These are phyloP conservation scores for Nephila pilipes DNA, from an alignment of 1,140 invertebrate genomes.

Conservation along the genomic window DNA sequence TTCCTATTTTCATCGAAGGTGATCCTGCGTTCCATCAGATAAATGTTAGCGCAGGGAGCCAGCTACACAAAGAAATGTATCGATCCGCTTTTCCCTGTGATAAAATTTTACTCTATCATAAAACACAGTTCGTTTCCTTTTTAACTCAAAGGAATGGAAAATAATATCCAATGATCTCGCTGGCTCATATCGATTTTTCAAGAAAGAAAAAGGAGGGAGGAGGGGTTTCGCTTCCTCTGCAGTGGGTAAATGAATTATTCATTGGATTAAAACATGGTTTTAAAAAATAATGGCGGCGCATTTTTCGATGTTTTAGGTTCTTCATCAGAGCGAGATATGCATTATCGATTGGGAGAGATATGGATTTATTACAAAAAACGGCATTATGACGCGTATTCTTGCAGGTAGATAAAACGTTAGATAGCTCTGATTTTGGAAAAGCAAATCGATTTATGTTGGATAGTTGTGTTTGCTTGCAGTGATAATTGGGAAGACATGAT, in stretches of 20 bases:
- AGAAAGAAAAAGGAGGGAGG: neutral
- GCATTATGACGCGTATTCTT: neutral
- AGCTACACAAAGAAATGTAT: neutral
- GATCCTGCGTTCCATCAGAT: neutral
- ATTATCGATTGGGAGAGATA: neutral
- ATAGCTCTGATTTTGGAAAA: neutral
- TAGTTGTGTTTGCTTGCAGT: too few species aligned
- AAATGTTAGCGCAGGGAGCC: constrained; percentile 8
- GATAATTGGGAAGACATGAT: too few species aligned
- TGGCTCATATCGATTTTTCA: constrained; percentile 39
- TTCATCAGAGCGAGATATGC: neutral
- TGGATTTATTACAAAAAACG: neutral
- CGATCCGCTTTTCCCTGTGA: constrained; percentile 22
- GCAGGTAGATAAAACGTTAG: neutral
- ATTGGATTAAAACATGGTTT: neutral
- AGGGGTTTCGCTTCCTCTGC: neutral
- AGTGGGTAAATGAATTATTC: constrained; percentile 17
- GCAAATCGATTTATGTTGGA: neutral
- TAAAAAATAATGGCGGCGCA: constrained; percentile 1
- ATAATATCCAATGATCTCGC: constrained; percentile 49
- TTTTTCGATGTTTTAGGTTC: neutral
- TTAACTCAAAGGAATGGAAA: constrained; percentile 36
- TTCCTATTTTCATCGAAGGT: neutral
- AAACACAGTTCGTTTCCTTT: constrained; percentile 29
- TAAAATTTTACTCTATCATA: constrained; percentile 54